Percentiles rank a stretch among this genome's conserved stretches.
phyloP scores from a whole-genome alignment of 2,797 vertebrate species.

The Chelonia mydas region DNA sequence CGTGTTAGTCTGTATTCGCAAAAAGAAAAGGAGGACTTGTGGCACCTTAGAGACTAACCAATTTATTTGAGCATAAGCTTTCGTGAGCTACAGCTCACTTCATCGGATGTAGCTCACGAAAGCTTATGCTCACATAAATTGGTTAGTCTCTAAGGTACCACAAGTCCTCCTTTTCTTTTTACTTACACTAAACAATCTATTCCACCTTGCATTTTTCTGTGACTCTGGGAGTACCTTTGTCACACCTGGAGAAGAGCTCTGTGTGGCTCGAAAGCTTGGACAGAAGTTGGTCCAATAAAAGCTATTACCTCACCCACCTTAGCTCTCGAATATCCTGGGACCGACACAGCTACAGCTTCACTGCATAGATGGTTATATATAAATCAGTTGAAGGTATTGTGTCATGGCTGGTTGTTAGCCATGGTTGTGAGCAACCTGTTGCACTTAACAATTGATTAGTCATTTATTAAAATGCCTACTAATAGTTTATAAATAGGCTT shows the following conservation, averaged over 20 bases:
- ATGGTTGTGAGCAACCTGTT: background rate
- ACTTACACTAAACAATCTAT: background rate
- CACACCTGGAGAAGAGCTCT: background rate
- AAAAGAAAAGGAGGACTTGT: too few relatives aligned
- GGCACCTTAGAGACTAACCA: too few relatives aligned
- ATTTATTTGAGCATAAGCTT: too few relatives aligned
- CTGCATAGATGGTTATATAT: background rate
- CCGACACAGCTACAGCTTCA: background rate
- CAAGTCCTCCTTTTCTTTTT: too few relatives aligned
- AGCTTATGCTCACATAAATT: too few relatives aligned
- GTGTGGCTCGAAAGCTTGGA: background rate
- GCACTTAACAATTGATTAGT: background rate
- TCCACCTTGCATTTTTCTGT: background rate
- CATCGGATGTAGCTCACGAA: too few relatives aligned
- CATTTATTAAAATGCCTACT: background rate
- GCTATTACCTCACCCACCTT: background rate
- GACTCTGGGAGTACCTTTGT: background rate
- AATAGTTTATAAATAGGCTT: background rate
- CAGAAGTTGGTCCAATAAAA: background rate
- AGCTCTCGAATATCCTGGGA: too few relatives aligned
- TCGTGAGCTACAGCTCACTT: too few relatives aligned
- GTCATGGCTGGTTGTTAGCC: background rate
- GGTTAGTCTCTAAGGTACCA: too few relatives aligned
- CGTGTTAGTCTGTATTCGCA: too few relatives aligned
- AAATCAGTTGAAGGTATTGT: background rate